Evolutionary conservation across 2,797 vertebrate species (phyloP), one percentile per base, ranked within the genome.

Genomic region (Bradypodion ventrale): DNA sequence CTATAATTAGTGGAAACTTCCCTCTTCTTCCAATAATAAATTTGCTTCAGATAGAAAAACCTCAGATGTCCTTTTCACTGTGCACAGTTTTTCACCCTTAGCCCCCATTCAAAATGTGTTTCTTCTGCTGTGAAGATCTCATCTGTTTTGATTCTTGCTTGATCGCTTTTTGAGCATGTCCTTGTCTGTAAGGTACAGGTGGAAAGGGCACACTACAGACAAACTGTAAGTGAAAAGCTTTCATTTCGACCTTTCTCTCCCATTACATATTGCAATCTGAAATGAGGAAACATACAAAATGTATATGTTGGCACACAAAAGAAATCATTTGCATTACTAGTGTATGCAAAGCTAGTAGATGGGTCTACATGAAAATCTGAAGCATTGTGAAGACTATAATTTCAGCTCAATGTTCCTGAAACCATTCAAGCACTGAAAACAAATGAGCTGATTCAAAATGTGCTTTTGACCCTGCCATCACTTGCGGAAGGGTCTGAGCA

Each of bases 1-100:
- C 23, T 83, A 86, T 4, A 44, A 37, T 16, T 76, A 89, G 60
- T 87, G 21, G 75, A 89, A 90, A 84, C 37, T 12, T 5, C 16
- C 46, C 68, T 44, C 4, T 16, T 46, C 23, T 16, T 49, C 10
- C 69, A 12, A 72, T 46, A 88, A 87, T 10, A 23, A 19, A 78
- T 8, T 88, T 76, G 76, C 60, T 78, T 42, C 29, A 49, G 89
- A n/a, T 83, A 56, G 56, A 62, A 84, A 21, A 63, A 63, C 56
- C 44, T 23, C 13, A 62, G 60, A 77, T 78, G 32, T 62, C 85
- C 37, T 46, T 88, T 85, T 80, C 35, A 37, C 9, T 40, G 37
- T 69, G 85, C 49, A 29, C 72, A 79, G 78, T 49, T 19, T 72
- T 44, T 46, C 37, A 62, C 25, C 40, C 37, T 70, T 60, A 60